Evolutionary conservation across 1,140 invertebrate species (phyloP).

Genomic region (Eulimnadia texana): DNA sequence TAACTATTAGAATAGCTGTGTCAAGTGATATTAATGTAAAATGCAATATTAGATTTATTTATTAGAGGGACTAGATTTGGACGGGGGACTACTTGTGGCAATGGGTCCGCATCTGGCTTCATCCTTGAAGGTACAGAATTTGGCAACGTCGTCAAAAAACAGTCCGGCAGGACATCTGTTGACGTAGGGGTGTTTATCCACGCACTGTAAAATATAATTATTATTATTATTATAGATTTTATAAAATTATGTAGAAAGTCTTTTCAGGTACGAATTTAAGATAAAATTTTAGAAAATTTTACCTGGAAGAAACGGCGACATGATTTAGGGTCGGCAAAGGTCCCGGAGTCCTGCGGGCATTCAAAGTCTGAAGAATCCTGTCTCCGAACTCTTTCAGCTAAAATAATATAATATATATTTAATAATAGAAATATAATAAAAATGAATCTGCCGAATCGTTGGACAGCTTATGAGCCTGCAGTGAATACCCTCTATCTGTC

Average conservation of each 20-base stretch:
- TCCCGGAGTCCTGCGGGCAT: constrained; percentile 3
- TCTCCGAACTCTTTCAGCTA: not conserved
- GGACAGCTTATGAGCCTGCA: no score
- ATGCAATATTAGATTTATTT: constrained; percentile 13
- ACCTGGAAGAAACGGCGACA: constrained; percentile 8
- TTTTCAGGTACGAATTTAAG: not conserved
- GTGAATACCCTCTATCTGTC: no score
- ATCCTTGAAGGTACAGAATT: constrained; percentile 79
- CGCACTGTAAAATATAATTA: constrained; percentile 43
- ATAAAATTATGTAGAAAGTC: not conserved
- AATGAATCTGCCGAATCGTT: no score
- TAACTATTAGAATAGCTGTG: constrained; percentile 54
- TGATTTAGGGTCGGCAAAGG: constrained; percentile 4
- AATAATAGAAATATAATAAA: no score
- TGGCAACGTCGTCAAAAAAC: constrained; percentile 77
- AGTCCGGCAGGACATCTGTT: constrained; percentile 76
- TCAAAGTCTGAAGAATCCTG: constrained; percentile 3
- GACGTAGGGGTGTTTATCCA: constrained; percentile 69
- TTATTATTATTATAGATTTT: not conserved
- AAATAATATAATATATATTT: no score
- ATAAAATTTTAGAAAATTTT: not conserved
- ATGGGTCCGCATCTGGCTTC: constrained; percentile 81
- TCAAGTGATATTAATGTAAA: constrained; percentile 56
- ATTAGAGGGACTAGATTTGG: not conserved
- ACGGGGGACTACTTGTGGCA: constrained; percentile 46